Evolutionary conservation across 2,888 invertebrate species (phyloP).

Genomic region (Limenitis camilla): DNA sequence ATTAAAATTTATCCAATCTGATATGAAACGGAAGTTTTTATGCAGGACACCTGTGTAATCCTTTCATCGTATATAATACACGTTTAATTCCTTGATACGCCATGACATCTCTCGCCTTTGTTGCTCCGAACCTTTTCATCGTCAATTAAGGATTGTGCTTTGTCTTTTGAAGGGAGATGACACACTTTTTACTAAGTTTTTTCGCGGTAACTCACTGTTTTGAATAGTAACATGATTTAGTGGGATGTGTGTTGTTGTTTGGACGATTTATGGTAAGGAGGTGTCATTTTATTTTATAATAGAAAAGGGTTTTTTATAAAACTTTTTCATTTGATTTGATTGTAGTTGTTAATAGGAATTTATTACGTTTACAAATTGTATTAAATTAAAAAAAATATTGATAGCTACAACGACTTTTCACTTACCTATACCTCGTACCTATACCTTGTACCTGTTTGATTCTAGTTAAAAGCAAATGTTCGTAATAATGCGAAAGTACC

Average conservation of each 20-base stretch:
- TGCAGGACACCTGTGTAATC: conserved; percentile 71
- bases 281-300: conserved; percentile 39
- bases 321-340: conserved; percentile 20
- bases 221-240: conserved; percentile 69
- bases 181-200: conserved; percentile 50
- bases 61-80: conserved; percentile 68
- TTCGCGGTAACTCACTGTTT: conserved; percentile 49
- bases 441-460: too few relatives aligned
- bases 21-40: conserved; percentile 6
- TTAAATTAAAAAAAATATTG: too few relatives aligned
- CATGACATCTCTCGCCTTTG: conserved; percentile 70
- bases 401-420: too few relatives aligned
- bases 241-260: conserved; percentile 56
- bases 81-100: conserved; percentile 71
- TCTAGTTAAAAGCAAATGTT: too few relatives aligned
- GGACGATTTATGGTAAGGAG: conserved; percentile 55
- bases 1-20: neutral
- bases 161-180: conserved; percentile 66
- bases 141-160: conserved; percentile 60
- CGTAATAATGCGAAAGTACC: too few relatives aligned
- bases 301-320: conserved; percentile 36
- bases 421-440: too few relatives aligned
- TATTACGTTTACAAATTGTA: neutral
- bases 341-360: neutral
- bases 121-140: conserved; percentile 50